Base-by-base conservation (phyloP, 2,888 invertebrate species). In the Halictus quadricinctus region DNA sequence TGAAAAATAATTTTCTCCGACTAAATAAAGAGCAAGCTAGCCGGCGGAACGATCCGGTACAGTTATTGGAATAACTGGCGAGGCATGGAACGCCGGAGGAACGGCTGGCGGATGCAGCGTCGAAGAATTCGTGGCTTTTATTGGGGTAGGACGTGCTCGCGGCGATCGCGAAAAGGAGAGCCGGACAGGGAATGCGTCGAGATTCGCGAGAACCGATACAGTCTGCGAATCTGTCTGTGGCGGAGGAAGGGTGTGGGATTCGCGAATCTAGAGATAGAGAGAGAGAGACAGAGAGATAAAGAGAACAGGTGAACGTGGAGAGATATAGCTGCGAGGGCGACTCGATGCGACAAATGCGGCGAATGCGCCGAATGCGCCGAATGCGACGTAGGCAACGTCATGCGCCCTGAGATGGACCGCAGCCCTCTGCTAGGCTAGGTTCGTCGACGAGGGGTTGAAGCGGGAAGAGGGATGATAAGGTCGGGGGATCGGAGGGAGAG, bases 351-450 rank as follows among this genome's bases (percentile, higher is more conserved):
- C 82, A 85, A 86, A 82, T 82, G 86, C 86, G 80, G 75, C 83
- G 83, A 80, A 92, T 93, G 93, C 93, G 92, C 91, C 88, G 92
- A 90, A 91, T 83, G 94, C 93, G 92, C 90, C 88, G 92, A 90
- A 91, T 92, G 92, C 93, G 92, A 91, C 91, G 90, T 87, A 86
- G 92, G 91, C 92, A 92, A 93, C 92, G 94, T 94, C 86, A 83
- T 83, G 80, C 88, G 85, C 84, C 64, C 54, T 84, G 81, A 46
- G 79, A 83, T 82, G 83, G 69, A 81, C 83, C 85, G 86, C 86
- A 86, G 80, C 85, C 82, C 86, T 75, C 78, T 43, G 29, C 36
- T 66, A 21, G 66, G 64, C 29, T 60, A 13, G 60, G 60, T n/a
- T 64, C 7, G 7, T 15, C 7, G 64, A 15, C 29, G 29, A 64